A percentile compares a stretch with the other conserved stretches of the same genome.
phyloP scores from a whole-genome alignment of 2,888 invertebrate species.

The Lamproptera curius region DNA sequence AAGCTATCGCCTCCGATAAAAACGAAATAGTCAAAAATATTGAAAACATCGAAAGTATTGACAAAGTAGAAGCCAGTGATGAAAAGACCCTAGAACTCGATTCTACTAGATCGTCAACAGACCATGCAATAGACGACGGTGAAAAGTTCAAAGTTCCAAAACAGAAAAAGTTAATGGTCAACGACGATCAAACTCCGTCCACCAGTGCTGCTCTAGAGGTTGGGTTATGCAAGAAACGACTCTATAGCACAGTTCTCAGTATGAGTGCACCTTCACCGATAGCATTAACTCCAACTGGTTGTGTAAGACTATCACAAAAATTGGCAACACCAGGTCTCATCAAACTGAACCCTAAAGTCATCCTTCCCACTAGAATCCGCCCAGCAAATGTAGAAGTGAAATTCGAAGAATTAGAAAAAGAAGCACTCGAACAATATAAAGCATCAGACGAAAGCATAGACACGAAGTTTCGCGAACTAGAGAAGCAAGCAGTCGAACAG shows the following conservation, averaged over 20 bases:
- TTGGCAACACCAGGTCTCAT: conserved; percentile 58
- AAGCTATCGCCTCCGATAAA: conserved; percentile 32
- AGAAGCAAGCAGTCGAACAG: conserved; percentile 82
- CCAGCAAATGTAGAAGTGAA: conserved; percentile 57
- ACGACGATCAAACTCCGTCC: conserved; percentile 50
- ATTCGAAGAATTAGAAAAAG: conserved; percentile 77
- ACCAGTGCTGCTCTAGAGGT: conserved; percentile 54
- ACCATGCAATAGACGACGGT: conserved; percentile 27
- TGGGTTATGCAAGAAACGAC: conserved; percentile 59
- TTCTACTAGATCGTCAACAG: conserved; percentile 27
- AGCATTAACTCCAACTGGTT: conserved; percentile 44
- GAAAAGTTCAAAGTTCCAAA: conserved; percentile 32
- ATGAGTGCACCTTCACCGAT: conserved; percentile 61
- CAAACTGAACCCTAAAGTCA: conserved; percentile 63
- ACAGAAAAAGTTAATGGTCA: conserved; percentile 35
- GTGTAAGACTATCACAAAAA: conserved; percentile 58
- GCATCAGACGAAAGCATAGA: conserved; percentile 78
- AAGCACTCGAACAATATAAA: conserved; percentile 79
- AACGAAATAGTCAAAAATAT: conserved; percentile 28
- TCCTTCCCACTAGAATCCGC: conserved; percentile 50
- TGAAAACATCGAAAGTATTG: conserved; percentile 29
- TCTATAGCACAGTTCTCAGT: conserved; percentile 75
- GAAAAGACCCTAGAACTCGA: conserved; percentile 15
- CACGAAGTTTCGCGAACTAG: conserved; percentile 79
- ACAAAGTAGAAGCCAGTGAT: conserved; percentile 26